A percentile compares a stretch with the other conserved stretches of the same genome.
phyloP scores from a whole-genome alignment of 2,888 invertebrate species.

The Argyresthia goedartella region DNA sequence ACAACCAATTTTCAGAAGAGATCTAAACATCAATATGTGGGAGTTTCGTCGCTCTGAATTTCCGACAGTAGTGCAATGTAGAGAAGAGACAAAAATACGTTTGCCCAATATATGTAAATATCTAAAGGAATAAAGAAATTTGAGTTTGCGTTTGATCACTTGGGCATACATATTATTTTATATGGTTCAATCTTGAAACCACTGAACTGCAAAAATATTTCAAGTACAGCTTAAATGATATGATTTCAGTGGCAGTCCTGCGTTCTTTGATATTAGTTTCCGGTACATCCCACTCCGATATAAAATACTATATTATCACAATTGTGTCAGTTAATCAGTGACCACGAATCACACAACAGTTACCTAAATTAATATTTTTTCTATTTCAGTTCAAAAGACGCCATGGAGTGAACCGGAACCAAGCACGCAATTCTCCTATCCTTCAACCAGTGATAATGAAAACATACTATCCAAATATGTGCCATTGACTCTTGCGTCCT shows the following conservation, averaged over 20 bases:
- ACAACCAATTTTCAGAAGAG: no score
- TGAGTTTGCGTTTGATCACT: no score
- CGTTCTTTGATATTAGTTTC: slow-evolving; percentile 3
- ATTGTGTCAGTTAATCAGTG: neutral
- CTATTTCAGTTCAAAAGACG: slow-evolving; percentile 59
- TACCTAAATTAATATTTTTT: neutral
- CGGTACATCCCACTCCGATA: slow-evolving; percentile 3
- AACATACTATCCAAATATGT: slow-evolving; percentile 40
- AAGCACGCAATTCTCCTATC: slow-evolving; percentile 45
- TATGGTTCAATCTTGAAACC: neutral
- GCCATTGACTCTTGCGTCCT: slow-evolving; percentile 38
- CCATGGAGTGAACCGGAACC: slow-evolving; percentile 53
- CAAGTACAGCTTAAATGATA: no score
- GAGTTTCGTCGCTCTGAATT: no score
- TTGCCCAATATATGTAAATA: no score
- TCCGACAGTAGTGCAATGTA: no score
- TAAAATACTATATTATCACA: neutral
- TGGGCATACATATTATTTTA: neutral
- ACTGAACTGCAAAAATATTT: neutral
- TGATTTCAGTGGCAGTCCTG: no score
- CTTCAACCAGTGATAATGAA: slow-evolving; percentile 42
- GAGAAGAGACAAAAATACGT: no score
- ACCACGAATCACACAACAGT: neutral
- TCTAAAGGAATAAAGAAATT: no score
- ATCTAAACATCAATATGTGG: no score